phyloP scores from a whole-genome alignment of 2,797 vertebrate genomes.

The Thaleichthys pacificus region DNA sequence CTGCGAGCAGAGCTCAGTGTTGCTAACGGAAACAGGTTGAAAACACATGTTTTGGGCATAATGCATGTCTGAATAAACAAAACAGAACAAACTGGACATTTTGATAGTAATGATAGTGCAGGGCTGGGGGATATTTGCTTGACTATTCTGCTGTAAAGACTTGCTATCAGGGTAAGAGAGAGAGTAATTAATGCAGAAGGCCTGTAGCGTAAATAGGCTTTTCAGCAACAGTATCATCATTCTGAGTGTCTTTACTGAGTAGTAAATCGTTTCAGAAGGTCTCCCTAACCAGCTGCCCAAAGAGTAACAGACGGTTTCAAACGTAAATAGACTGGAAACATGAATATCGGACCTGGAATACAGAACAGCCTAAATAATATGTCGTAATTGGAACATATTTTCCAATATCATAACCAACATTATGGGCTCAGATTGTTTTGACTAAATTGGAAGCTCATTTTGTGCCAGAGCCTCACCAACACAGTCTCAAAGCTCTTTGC shows the following conservation, averaged over 20 bases:
- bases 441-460: conserved; percentile 55
- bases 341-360: neutral
- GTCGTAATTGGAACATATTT: conserved; percentile 10
- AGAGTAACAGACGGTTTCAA: conserved; percentile 10
- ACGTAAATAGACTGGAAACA: conserved; percentile 16
- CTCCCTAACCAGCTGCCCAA: conserved; percentile 12
- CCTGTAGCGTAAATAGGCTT: conserved; percentile 41
- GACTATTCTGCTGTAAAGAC: conserved; percentile 41
- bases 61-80: conserved; percentile 66
- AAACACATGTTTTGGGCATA: conserved; percentile 67
- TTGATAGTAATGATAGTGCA: conserved; percentile 68
- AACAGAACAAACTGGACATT: conserved; percentile 59
- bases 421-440: conserved; percentile 23
- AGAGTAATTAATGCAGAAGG: conserved; percentile 62
- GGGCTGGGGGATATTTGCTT: conserved; percentile 41
- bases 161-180: conserved; percentile 42
- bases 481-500: conserved; percentile 76
- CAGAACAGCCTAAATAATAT: neutral
- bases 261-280: conserved; percentile 17
- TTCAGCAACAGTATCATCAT: conserved; percentile 42
- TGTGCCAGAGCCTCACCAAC: conserved; percentile 85
- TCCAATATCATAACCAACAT: neutral
- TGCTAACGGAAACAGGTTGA: conserved; percentile 62
- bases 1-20: conserved; percentile 44
- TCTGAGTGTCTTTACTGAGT: conserved; percentile 9